Evolutionary conservation across 2,113 vertebrate species (phyloP).

Genomic region (Dendrocopos noguchii): DNA sequence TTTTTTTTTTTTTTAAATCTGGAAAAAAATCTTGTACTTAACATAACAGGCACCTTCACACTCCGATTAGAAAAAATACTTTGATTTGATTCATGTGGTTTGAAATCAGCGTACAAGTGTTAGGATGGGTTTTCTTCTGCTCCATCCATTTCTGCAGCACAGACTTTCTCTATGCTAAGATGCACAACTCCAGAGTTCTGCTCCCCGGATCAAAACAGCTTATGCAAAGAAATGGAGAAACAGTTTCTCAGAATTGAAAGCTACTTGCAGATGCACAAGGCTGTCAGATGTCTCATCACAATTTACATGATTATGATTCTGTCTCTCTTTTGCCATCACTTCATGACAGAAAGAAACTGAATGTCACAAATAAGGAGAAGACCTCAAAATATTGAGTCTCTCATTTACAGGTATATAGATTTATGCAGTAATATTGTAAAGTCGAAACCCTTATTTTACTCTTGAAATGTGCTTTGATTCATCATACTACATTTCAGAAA

Average conservation of each 20-base stretch:
- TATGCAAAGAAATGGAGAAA: background rate
- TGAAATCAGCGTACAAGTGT: background rate
- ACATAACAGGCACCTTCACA: background rate
- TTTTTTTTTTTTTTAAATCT: background rate
- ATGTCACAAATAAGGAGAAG: background rate
- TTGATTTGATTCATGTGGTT: background rate
- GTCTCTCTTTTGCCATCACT: background rate
- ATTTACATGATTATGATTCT: background rate
- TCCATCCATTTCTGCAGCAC: background rate
- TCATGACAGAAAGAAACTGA: background rate
- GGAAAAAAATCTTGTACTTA: background rate
- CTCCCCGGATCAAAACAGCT: background rate
- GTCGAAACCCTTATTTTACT: background rate
- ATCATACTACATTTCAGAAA: background rate
- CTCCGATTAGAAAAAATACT: background rate
- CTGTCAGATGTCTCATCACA: background rate
- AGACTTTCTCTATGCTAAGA: background rate
- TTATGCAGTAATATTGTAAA: background rate
- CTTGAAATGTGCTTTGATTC: constrained; percentile 9
- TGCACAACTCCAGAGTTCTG: background rate
- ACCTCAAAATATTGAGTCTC: background rate
- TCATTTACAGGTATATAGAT: constrained; percentile 13
- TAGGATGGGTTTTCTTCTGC: background rate
- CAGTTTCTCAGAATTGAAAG: background rate
- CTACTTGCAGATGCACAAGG: background rate